phyloP scores from a whole-genome alignment of 2,888 invertebrate species.

The Sesia apiformis region DNA sequence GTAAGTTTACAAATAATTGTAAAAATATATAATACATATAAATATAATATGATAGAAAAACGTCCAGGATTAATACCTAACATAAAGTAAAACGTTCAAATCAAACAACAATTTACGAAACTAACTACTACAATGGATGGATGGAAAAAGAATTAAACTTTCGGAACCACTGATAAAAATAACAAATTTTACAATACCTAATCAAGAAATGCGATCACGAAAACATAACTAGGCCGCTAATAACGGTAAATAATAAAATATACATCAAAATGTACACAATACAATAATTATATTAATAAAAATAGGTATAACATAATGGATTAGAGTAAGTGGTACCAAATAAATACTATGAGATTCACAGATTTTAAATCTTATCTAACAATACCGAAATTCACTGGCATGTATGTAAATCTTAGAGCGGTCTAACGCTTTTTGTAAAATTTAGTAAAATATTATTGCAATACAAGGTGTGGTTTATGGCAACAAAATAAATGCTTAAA shows the following conservation, averaged over 20 bases:
- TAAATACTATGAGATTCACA: slow-evolving; percentile 76
- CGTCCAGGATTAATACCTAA: not conserved
- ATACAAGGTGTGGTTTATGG: slow-evolving; percentile 72
- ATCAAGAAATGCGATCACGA: slow-evolving; percentile 59
- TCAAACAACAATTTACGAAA: slow-evolving; percentile 47
- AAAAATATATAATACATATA: too few relatives aligned
- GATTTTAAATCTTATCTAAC: slow-evolving; percentile 74
- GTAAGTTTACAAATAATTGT: not conserved
- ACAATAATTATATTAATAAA: slow-evolving; percentile 68
- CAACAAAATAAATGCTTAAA: slow-evolving; percentile 76
- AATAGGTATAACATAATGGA: slow-evolving; percentile 62
- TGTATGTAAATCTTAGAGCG: slow-evolving; percentile 63
- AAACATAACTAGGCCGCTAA: slow-evolving; percentile 64
- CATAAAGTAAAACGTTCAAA: slow-evolving; percentile 14
- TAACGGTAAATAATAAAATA: slow-evolving; percentile 70
- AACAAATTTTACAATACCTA: slow-evolving; percentile 62
- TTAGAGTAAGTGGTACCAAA: slow-evolving; percentile 69
- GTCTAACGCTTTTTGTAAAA: slow-evolving; percentile 65
- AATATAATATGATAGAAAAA: not conserved
- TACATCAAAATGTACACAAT: slow-evolving; percentile 75
- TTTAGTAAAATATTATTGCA: slow-evolving; percentile 75
- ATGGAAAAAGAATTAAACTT: slow-evolving; percentile 43
- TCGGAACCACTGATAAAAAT: slow-evolving; percentile 59
- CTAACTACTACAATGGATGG: slow-evolving; percentile 51
- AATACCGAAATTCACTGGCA: slow-evolving; percentile 66